These are phyloP conservation scores for Hydrozoanthus tunicans DNA, from an alignment of 64 coral and sea anemone species.

Conservation along the genomic window DNA sequence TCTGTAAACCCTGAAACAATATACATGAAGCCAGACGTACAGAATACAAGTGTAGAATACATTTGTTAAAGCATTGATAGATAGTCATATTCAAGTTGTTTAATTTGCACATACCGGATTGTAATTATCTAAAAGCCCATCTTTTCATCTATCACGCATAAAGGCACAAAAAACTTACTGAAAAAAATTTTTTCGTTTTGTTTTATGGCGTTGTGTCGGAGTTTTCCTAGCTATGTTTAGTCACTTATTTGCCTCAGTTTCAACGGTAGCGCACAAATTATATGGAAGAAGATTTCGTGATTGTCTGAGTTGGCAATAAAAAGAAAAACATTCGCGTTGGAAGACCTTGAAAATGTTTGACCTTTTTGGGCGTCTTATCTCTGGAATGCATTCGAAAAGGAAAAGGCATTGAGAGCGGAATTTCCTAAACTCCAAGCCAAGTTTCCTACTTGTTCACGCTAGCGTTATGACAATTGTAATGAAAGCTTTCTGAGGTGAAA, in stretches of 20 bases:
- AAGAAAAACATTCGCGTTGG: not conserved
- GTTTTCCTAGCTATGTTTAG: not conserved
- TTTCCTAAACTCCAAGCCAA: no score
- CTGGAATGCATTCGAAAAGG: not conserved
- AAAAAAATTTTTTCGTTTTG: not conserved
- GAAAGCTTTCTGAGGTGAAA: no score
- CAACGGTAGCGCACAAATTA: no score
- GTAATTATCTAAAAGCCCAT: not conserved
- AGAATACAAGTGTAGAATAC: not conserved
- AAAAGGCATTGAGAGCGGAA: no score
- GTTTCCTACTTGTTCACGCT: no score
- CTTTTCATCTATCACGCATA: not conserved
- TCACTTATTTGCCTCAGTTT: no score
- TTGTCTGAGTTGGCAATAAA: not conserved
- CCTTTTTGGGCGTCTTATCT: not conserved
- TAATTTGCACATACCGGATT: not conserved
- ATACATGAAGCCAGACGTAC: not conserved
- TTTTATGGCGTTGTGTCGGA: not conserved
- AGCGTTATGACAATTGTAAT: no score
- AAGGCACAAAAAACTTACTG: not conserved
- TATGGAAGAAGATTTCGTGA: not conserved
- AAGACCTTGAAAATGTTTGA: not conserved
- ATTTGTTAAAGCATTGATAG: constrained; percentile 25
- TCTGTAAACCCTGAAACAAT: not conserved
- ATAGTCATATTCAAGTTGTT: constrained; percentile 13